Conservation (phyloP, 1,140 invertebrate genomes). For the Coelopa frigida region DNA sequence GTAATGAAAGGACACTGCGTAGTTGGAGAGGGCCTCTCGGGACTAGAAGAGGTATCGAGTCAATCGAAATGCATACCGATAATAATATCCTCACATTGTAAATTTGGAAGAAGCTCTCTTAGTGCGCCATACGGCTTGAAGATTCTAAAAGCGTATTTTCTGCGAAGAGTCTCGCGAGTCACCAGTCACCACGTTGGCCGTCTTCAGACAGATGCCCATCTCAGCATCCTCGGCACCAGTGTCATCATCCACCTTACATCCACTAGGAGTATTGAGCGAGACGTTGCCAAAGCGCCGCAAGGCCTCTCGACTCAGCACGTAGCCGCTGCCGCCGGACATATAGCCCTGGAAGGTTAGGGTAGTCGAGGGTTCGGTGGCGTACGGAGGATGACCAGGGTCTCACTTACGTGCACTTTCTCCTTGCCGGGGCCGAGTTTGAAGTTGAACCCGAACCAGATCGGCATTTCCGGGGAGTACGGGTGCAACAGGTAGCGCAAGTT, state of each 20-base stretch:
- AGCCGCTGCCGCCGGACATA: constrained; percentile 90
- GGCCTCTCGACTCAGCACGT: constrained; percentile 78
- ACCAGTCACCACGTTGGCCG: constrained; percentile 72
- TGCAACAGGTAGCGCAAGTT: constrained; percentile 83
- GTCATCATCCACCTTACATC: constrained; percentile 47
- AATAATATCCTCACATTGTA: constrained; percentile 22
- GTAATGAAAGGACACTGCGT: constrained; percentile 95
- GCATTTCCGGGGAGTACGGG: constrained; percentile 57
- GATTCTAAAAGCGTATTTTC: constrained; percentile 69
- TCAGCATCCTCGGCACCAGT: constrained; percentile 80
- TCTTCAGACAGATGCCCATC: constrained; percentile 80
- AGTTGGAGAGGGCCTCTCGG: constrained; percentile 88
- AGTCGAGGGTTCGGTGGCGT: background rate
- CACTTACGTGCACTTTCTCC: too few species aligned
- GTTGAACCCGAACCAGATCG: constrained; percentile 80
- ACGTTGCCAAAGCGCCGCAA: constrained; percentile 63
- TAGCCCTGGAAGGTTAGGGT: constrained; percentile 60
- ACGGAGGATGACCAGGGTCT: too few species aligned
- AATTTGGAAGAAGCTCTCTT: constrained; percentile 18
- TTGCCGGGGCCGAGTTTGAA: constrained; percentile 61
- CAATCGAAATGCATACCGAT: constrained; percentile 19
- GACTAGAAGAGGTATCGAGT: constrained; percentile 54
- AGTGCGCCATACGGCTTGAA: constrained; percentile 17
- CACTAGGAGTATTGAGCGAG: constrained; percentile 49
- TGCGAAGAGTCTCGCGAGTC: constrained; percentile 77